Conservation (phyloP, 1,140 invertebrate genomes). For the Papilio polyxenes region DNA sequence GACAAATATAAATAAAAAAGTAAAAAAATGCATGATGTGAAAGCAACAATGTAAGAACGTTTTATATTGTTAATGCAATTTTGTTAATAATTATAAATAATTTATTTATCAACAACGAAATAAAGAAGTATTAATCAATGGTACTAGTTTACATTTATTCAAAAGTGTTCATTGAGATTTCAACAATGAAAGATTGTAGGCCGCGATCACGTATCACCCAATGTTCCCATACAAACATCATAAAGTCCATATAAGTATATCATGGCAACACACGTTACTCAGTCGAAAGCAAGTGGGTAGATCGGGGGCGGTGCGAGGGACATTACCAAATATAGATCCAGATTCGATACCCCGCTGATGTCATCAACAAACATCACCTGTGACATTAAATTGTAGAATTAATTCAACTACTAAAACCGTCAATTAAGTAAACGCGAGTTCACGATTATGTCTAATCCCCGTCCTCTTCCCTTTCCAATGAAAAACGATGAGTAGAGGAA, state of each 20-base stretch:
- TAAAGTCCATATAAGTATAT: slow-evolving; percentile 30
- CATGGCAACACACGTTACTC: slow-evolving; percentile 27
- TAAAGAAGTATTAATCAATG: no score
- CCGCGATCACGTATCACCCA: no score
- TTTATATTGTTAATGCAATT: no score
- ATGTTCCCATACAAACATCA: background rate
- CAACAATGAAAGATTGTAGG: background rate
- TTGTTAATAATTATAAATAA: no score
- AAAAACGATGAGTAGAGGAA: no score
- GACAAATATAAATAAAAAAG: no score
- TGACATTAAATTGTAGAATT: slow-evolving; percentile 19
- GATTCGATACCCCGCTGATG: slow-evolving; percentile 53
- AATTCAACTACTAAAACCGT: background rate
- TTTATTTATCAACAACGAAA: no score
- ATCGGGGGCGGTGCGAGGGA: slow-evolving; percentile 47
- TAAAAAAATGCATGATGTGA: no score
- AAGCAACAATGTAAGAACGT: no score
- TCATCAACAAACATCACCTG: slow-evolving; percentile 46
- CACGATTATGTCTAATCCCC: no score
- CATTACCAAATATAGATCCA: slow-evolving; percentile 54
- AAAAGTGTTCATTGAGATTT: background rate
- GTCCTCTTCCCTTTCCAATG: no score
- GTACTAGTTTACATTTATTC: no score
- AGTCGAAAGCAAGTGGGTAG: slow-evolving; percentile 45
- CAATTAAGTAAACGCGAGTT: background rate